A percentile compares a stretch with the other conserved stretches of the same genome.
Evolutionary conservation across 2,113 vertebrate genomes (phyloP).

Genomic region (Mystacornis crossleyi): DNA sequence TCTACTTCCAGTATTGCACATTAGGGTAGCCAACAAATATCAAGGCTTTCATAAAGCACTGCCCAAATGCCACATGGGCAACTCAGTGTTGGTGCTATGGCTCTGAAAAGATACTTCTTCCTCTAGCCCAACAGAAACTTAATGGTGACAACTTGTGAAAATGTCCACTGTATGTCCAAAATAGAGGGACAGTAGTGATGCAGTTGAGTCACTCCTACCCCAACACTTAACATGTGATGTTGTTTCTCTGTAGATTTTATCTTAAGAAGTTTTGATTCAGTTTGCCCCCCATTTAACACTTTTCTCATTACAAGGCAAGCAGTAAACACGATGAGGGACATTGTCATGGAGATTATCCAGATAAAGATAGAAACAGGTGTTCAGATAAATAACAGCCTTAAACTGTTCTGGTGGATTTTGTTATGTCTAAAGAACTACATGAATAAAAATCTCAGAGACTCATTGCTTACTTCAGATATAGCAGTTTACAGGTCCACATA

Average conservation of each 20-base stretch:
- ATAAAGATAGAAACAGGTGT: slow-evolving; percentile 15
- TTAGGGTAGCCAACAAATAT: not conserved
- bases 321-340: not conserved
- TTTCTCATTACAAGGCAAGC: not conserved
- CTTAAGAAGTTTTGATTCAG: not conserved
- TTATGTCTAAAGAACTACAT: not conserved
- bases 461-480: not conserved
- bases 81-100: not conserved
- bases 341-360: slow-evolving; percentile 39
- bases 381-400: not conserved
- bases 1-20: not conserved
- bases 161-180: not conserved
- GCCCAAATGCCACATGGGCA: not conserved
- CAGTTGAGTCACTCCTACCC: not conserved
- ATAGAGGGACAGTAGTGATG: not conserved
- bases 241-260: not conserved
- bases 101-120: not conserved
- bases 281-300: not conserved
- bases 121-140: not conserved
- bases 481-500: not conserved
- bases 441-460: not conserved
- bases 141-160: not conserved
- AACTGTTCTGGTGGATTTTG: not conserved
- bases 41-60: not conserved
- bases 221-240: not conserved